These are phyloP conservation scores for Sphaeramia orbicularis DNA, from an alignment of 2,797 vertebrate species.

Conservation along the genomic window DNA sequence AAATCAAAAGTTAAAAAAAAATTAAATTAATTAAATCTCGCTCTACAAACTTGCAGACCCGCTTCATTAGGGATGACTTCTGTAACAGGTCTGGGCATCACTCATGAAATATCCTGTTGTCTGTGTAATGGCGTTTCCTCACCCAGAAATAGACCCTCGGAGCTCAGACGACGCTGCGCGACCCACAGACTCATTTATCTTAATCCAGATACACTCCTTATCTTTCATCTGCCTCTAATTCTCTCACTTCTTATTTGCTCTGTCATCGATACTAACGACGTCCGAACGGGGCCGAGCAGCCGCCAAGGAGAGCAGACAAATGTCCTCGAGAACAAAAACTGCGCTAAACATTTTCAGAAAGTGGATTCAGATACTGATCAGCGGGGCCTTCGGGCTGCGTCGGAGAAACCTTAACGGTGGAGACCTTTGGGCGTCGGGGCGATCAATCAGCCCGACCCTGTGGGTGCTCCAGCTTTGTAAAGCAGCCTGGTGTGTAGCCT, in stretches of 20 bases:
- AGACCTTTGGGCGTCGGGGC: conserved; percentile 64
- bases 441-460: conserved; percentile 73
- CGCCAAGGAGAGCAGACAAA: conserved; percentile 50
- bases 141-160: conserved; percentile 52
- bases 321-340: conserved; percentile 32
- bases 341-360: conserved; percentile 23
- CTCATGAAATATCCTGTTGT: conserved; percentile 33
- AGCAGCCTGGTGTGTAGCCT: conserved; percentile 47
- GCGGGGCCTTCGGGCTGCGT: conserved; percentile 31
- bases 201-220: conserved; percentile 48
- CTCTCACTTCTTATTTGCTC: conserved; percentile 58
- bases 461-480: conserved; percentile 8
- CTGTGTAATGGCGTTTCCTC: conserved; percentile 44
- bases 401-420: conserved; percentile 24
- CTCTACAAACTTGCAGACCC: no score
- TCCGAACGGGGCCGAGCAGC: conserved; percentile 7
- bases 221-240: conserved; percentile 64
- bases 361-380: conserved; percentile 19
- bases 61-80: conserved; percentile 48
- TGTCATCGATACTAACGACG: conserved; percentile 49
- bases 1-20: no score
- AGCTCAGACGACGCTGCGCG: conserved; percentile 15
- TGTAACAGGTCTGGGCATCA: conserved; percentile 28
- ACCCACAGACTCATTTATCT: conserved; percentile 64
- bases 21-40: no score